These are phyloP conservation scores for Norana najaformis DNA, from an alignment of 2,888 invertebrate genomes.

Conservation along the genomic window DNA sequence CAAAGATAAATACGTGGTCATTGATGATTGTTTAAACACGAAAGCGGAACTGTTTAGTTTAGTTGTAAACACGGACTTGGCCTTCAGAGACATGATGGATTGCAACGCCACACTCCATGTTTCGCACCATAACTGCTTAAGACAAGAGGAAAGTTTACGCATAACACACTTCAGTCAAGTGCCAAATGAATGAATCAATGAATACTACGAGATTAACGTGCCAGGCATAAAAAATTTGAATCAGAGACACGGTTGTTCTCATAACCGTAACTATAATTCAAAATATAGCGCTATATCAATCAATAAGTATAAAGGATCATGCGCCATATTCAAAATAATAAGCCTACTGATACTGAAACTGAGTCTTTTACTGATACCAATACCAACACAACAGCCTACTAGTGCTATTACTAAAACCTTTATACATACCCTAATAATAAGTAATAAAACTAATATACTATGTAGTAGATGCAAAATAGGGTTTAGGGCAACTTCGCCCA, in stretches of 20 bases:
- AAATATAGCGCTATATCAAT: not conserved
- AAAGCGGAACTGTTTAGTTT: not conserved
- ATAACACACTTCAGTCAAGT: not conserved
- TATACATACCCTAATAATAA: too few species aligned
- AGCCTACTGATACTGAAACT: too few species aligned
- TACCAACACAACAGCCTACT: not conserved
- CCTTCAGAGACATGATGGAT: not conserved
- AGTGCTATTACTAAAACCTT: not conserved
- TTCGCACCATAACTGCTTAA: not conserved
- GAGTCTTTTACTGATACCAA: too few species aligned
- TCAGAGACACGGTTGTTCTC: too few species aligned
- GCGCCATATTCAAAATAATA: not conserved
- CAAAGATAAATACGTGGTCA: not conserved
- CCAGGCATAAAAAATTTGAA: too few species aligned
- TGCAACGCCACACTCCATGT: not conserved
- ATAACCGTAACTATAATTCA: slow-evolving; percentile 13
- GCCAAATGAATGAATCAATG: too few species aligned
- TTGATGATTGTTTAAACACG: not conserved
- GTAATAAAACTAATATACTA: too few species aligned
- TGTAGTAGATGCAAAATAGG: too few species aligned
- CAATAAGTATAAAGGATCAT: not conserved
- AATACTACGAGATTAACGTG: too few species aligned
- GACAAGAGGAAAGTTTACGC: slow-evolving; percentile 13
- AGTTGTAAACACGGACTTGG: not conserved
- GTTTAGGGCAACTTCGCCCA: too few species aligned